A percentile compares a stretch with the other conserved stretches of the same genome.
Conservation (phyloP, 2,888 invertebrate genomes). For the Rhagophthalmus giganteus region DNA sequence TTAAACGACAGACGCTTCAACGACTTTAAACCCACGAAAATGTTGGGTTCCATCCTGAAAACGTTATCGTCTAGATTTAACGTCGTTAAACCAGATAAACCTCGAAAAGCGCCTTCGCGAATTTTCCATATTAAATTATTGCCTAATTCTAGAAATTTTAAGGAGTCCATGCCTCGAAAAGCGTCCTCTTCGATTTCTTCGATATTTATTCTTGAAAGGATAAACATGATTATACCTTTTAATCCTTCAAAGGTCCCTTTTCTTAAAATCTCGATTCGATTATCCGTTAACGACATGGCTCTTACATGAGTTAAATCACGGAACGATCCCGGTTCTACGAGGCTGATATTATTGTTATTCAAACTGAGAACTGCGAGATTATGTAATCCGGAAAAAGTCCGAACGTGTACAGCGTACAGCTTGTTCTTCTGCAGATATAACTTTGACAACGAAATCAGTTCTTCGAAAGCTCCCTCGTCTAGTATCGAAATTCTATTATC, state of each 20-base stretch:
- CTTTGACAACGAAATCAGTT: not conserved
- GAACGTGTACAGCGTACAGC: not conserved
- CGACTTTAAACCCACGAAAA: slow-evolving; percentile 10
- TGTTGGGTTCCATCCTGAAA: slow-evolving; percentile 1
- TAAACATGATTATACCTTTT: slow-evolving; percentile 1
- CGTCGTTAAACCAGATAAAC: not conserved
- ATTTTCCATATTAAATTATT: slow-evolving; percentile 8
- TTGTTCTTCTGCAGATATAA: slow-evolving; percentile 7
- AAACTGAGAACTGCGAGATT: slow-evolving; percentile 8
- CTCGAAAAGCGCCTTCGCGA: slow-evolving; percentile 4
- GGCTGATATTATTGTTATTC: slow-evolving; percentile 12
- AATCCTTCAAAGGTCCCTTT: slow-evolving; percentile 9
- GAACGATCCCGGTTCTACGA: slow-evolving; percentile 10
- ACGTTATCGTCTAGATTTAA: not conserved
- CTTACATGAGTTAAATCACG: slow-evolving; percentile 5
- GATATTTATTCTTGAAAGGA: slow-evolving; percentile 1
- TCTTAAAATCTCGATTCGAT: slow-evolving; percentile 8
- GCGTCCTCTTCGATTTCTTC: slow-evolving; percentile 10
- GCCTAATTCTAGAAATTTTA: slow-evolving; percentile 3
- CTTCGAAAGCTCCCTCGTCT: slow-evolving; percentile 43
- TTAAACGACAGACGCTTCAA: slow-evolving; percentile 1
- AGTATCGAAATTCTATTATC: slow-evolving; percentile 50
- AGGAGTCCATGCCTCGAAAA: slow-evolving; percentile 1
- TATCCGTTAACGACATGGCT: slow-evolving; percentile 11
- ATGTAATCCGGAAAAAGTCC: not conserved